A percentile compares a stretch with the other conserved stretches of the same genome.
phyloP scores from a whole-genome alignment of 1,140 invertebrate genomes.

The Saccostrea echinata region DNA sequence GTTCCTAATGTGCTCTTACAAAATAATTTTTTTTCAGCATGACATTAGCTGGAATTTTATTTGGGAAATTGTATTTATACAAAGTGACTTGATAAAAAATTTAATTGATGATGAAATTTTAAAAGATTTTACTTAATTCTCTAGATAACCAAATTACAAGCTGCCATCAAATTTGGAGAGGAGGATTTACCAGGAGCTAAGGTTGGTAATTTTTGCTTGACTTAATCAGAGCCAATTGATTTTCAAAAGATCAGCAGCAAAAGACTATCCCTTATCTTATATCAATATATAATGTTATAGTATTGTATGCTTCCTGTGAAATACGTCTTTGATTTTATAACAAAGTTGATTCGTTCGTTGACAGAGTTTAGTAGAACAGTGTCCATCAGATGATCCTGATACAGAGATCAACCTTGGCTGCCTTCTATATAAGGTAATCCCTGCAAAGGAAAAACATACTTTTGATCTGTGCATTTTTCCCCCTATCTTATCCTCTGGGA shows the following conservation, averaged over 20 bases:
- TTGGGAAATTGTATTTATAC: not conserved
- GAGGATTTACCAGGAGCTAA: constrained; percentile 95
- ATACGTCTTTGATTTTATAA: not conserved
- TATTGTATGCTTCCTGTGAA: no score
- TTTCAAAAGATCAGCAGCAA: no score
- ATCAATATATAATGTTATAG: no score
- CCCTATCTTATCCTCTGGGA: no score
- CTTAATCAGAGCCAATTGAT: not conserved
- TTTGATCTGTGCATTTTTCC: not conserved
- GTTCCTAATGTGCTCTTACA: not conserved
- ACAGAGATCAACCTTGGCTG: constrained; percentile 98
- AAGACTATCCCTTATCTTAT: no score
- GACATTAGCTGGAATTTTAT: not conserved
- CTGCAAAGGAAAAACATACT: not conserved
- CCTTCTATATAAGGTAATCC: constrained; percentile 92
- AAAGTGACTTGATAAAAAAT: not conserved
- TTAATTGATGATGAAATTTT: not conserved
- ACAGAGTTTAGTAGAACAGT: constrained; percentile 92
- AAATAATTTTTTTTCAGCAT: not conserved
- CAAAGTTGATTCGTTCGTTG: constrained; percentile 41
- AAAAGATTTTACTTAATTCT: constrained; percentile 25
- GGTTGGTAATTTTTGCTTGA: constrained; percentile 62
- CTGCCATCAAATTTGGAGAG: constrained; percentile 98
- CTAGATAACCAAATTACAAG: constrained; percentile 92
- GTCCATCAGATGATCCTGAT: constrained; percentile 92